These are phyloP conservation scores for Oreohelix idahoensis DNA, from an alignment of 1,140 invertebrate genomes.

Conservation along the genomic window DNA sequence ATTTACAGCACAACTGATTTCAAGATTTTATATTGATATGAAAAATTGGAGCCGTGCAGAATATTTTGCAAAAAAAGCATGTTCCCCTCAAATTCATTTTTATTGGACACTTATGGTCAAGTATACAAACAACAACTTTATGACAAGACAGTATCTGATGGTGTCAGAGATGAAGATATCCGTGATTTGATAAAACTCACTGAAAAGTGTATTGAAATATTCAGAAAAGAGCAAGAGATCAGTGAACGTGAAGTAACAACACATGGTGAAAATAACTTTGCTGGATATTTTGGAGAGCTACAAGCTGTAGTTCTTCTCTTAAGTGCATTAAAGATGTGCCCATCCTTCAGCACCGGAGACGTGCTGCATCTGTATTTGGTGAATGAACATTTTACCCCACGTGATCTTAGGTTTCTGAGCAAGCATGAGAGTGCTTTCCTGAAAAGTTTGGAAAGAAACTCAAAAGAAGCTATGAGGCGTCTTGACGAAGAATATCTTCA, in stretches of 20 bases:
- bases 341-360: conserved; percentile 24
- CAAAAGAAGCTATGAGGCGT: conserved; percentile 27
- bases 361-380: conserved; percentile 43
- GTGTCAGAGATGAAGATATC: conserved; percentile 26
- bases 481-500: conserved; percentile 48
- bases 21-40: conserved; percentile 49
- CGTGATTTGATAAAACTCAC: conserved; percentile 33
- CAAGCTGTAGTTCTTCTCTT: conserved; percentile 36
- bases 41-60: conserved; percentile 51
- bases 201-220: conserved; percentile 43
- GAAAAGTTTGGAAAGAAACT: conserved; percentile 24
- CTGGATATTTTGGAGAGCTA: conserved; percentile 50
- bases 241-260: conserved; percentile 42
- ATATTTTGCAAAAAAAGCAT: conserved; percentile 43
- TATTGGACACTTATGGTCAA: conserved; percentile 55
- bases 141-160: conserved; percentile 18
- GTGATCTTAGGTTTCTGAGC: conserved; percentile 14
- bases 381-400: conserved; percentile 5
- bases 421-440: conserved; percentile 23
- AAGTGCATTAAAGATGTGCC: conserved; percentile 15
- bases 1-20: conserved; percentile 52
- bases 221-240: conserved; percentile 47
- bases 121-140: conserved; percentile 47
- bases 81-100: conserved; percentile 46
- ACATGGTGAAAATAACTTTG: conserved; percentile 42